Percentiles rank a stretch among this genome's conserved stretches.
These are phyloP conservation scores for Perodicticus potto DNA, from an alignment of 2,797 vertebrate genomes.

Conservation along the genomic window DNA sequence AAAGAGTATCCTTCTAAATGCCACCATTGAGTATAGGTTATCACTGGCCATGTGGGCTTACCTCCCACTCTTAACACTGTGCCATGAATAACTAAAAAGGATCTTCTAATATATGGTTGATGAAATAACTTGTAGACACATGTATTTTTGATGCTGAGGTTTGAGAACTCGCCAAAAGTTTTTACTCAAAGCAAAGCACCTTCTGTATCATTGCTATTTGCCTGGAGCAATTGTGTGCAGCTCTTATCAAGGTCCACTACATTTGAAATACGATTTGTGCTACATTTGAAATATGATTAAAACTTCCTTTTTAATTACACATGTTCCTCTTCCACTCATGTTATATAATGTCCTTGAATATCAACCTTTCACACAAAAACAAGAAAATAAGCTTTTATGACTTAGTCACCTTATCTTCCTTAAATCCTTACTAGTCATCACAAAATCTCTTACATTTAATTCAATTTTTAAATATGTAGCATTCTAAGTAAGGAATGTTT, in stretches of 20 bases:
- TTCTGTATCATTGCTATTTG: slow-evolving; percentile 46
- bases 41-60: neutral
- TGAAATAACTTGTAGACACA: neutral
- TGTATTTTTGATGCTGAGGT: slow-evolving; percentile 37
- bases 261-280: slow-evolving; percentile 11
- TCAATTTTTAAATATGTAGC: neutral
- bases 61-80: neutral
- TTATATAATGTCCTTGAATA: neutral
- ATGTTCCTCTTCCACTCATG: neutral
- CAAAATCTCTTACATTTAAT: neutral
- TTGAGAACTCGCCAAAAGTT: slow-evolving; percentile 65
- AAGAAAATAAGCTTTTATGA: neutral
- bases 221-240: neutral
- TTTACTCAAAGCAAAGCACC: slow-evolving; percentile 5
- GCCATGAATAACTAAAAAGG: slow-evolving; percentile 50
- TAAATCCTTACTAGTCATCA: neutral
- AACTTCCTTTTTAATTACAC: neutral
- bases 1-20: slow-evolving; percentile 69
- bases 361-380: neutral
- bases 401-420: neutral
- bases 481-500: neutral
- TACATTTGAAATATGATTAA: slow-evolving; percentile 18
- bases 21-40: slow-evolving; percentile 44
- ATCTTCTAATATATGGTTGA: slow-evolving; percentile 57
- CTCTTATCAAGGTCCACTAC: neutral